Percentiles rank a stretch among this genome's conserved stretches.
phyloP scores from a whole-genome alignment of 2,888 invertebrate species.

The Apamea crenata region DNA sequence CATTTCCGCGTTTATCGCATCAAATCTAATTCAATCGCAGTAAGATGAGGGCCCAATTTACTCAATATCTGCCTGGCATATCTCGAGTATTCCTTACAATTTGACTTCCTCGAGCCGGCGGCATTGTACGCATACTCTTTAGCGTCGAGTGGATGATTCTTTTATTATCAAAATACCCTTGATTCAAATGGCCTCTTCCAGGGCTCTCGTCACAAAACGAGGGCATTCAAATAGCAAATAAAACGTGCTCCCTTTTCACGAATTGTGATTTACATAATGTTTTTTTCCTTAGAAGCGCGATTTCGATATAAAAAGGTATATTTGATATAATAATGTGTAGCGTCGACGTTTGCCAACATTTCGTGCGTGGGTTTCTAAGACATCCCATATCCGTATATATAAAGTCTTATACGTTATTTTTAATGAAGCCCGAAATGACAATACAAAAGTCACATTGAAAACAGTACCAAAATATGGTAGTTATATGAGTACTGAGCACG shows the following conservation, averaged over 20 bases:
- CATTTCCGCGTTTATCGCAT: slow-evolving; percentile 53
- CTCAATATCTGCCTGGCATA: slow-evolving; percentile 67
- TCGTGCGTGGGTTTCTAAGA: slow-evolving; percentile 42
- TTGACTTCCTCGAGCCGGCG: slow-evolving; percentile 67
- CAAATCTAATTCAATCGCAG: slow-evolving; percentile 67
- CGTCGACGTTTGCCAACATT: slow-evolving; percentile 55
- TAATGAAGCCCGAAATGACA: background rate
- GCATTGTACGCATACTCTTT: slow-evolving; percentile 74
- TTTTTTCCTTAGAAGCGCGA: slow-evolving; percentile 70
- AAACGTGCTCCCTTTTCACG: slow-evolving; percentile 78
- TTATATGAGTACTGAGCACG: background rate
- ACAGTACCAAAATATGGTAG: background rate
- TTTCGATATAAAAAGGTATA: slow-evolving; percentile 69
- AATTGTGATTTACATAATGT: slow-evolving; percentile 79
- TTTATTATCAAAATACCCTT: slow-evolving; percentile 83
- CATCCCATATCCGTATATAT: background rate
- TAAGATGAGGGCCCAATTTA: slow-evolving; percentile 72
- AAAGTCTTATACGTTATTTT: background rate
- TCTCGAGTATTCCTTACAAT: slow-evolving; percentile 71
- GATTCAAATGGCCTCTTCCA: slow-evolving; percentile 79
- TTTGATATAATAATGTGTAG: slow-evolving; percentile 63
- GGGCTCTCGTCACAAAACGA: slow-evolving; percentile 80
- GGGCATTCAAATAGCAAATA: slow-evolving; percentile 79
- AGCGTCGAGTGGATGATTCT: slow-evolving; percentile 78
- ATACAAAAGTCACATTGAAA: background rate